Conservation (phyloP, 2,797 vertebrate genomes). For the Ateles fusciceps region DNA sequence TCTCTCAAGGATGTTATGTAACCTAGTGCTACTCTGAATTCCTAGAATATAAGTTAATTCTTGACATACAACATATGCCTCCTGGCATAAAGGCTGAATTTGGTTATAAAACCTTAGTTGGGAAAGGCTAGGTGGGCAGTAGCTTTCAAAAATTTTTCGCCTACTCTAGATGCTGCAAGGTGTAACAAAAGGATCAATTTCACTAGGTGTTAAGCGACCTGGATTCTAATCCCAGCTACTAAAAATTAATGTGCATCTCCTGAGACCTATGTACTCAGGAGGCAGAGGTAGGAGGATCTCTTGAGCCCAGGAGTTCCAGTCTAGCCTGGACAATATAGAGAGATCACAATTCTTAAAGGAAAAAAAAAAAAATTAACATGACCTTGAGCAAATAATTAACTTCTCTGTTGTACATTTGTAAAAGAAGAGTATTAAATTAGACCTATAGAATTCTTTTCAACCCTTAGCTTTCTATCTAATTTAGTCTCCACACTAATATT, state of each 20-base stretch:
- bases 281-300: not conserved
- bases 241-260: not conserved
- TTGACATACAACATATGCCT: not conserved
- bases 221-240: slow-evolving; percentile 11
- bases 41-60: not conserved
- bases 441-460: slow-evolving; percentile 12
- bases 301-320: not conserved
- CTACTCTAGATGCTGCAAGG: not conserved
- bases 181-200: not conserved
- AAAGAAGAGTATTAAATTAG: not conserved
- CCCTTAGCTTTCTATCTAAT: not conserved
- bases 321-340: not conserved
- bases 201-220: not conserved
- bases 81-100: not conserved
- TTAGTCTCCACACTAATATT: slow-evolving; percentile 7
- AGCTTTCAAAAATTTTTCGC: not conserved
- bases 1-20: not conserved
- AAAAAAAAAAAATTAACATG: not conserved
- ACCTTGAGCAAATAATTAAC: slow-evolving; percentile 29
- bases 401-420: slow-evolving; percentile 27
- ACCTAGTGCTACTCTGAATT: slow-evolving; percentile 2
- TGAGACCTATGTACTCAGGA: not conserved
- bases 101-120: not conserved
- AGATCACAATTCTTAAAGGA: not conserved
- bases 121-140: not conserved